Evolutionary conservation across 1,140 invertebrate species (phyloP), one percentile per base, ranked within the genome.

Genomic region (Ceratitis capitata): DNA sequence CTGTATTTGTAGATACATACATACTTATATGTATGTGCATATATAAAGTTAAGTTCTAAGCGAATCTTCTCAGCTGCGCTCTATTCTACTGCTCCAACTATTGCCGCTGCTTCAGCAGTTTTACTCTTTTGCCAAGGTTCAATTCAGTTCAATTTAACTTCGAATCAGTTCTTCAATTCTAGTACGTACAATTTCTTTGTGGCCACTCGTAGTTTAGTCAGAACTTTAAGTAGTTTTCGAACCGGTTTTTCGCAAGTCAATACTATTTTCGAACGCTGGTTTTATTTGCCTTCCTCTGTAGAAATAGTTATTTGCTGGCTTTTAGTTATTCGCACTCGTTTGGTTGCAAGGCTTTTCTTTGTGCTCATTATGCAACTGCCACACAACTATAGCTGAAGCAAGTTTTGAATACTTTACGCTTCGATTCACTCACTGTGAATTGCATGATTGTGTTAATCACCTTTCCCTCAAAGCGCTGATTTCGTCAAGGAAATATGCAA

Each of bases 161-260:
- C 2, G n/a, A 35, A 53, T 53, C 82, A 14, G 26, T 83, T 35
- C 82, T 53, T 5, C 49, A 32, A 51, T 53, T 29, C 82, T 19
- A n/a, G 51, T 56, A 35, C n/a, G n/a, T n/a, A n/a, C n/a, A n/a
- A n/a, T n/a, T n/a, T n/a, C n/a, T 56, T 58, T 35, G 47, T 53
- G 9, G 82, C 23, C 53, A 29, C 32, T 82, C 49, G 35, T 49
- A 49, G 39, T 45, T 47, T 9, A 45, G 69, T 45, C 39, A 45
- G n/a, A 23, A 16, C 45, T 56, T 56, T 51, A 53, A 35, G 82
- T 29, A 53, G 82, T 56, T 83, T 58, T 83, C 19, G 82, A 53
- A 53, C 82, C 53, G 47, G 82, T 83, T 83, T 51, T 78, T 78
- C 35, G 69, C 69, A 78, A 78, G 35, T 47, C 69, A 45, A 45